A percentile compares a stretch with the other conserved stretches of the same genome.
phyloP scores from a whole-genome alignment of 1,140 invertebrate species.

The Caenorhabditis latens region DNA sequence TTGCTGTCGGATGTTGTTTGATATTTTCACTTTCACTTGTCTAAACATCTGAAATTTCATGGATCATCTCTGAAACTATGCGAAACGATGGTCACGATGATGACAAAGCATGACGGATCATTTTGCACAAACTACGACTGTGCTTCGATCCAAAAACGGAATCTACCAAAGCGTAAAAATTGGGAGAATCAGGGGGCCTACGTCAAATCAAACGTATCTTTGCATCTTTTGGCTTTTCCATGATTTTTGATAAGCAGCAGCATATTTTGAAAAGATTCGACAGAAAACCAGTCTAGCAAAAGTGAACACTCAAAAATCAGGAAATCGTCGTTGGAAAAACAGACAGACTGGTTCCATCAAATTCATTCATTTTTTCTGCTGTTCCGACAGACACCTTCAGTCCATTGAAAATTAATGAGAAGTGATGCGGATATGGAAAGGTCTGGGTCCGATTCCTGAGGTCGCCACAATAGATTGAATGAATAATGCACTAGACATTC shows the following conservation, averaged over 20 bases:
- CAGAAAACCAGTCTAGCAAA: too few relatives aligned
- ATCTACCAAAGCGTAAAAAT: background rate
- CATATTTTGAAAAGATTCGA: too few relatives aligned
- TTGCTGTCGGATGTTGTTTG: background rate
- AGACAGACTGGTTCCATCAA: too few relatives aligned
- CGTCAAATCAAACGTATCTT: conserved; percentile 23
- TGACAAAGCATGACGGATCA: background rate
- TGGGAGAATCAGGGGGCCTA: background rate
- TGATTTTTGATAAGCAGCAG: conserved; percentile 4
- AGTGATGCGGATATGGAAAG: background rate
- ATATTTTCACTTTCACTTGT: background rate
- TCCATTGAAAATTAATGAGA: background rate
- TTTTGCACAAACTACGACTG: conserved; percentile 19
- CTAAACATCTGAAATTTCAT: background rate
- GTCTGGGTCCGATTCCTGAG: too few relatives aligned
- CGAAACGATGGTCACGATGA: too few relatives aligned
- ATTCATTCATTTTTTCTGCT: background rate
- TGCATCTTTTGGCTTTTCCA: background rate
- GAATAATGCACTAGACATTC: background rate
- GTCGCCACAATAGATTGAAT: too few relatives aligned
- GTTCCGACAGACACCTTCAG: background rate
- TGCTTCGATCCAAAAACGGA: background rate
- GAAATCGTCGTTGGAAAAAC: too few relatives aligned
- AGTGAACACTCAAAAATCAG: too few relatives aligned
- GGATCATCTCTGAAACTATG: background rate